These are phyloP conservation scores for Myathropa florea DNA, from an alignment of 2,888 invertebrate genomes.

Conservation along the genomic window DNA sequence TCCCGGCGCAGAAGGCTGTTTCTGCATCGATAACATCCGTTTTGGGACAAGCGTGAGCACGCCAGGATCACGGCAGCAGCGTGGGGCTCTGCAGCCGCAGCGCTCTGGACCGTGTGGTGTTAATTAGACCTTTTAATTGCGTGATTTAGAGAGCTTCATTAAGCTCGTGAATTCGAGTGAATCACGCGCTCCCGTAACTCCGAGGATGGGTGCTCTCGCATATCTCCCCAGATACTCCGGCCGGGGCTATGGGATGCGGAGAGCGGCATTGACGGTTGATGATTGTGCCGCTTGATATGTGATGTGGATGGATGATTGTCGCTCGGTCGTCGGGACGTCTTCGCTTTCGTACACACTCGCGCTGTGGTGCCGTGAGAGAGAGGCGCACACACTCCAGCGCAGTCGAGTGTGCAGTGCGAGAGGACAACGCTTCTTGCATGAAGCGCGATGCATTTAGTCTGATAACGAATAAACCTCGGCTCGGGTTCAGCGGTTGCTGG, in stretches of 20 bases:
- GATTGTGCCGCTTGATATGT: slow-evolving; percentile 69
- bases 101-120: slow-evolving; percentile 73
- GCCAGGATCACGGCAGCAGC: slow-evolving; percentile 72
- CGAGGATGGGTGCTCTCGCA: slow-evolving; percentile 38
- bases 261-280: slow-evolving; percentile 67
- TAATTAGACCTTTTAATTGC: slow-evolving; percentile 78
- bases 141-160: slow-evolving; percentile 82
- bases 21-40: slow-evolving; percentile 55
- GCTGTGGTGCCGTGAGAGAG: slow-evolving; percentile 1
- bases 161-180: slow-evolving; percentile 81
- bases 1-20: background rate
- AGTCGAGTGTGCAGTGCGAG: slow-evolving; percentile 17
- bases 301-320: slow-evolving; percentile 71
- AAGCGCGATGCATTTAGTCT: slow-evolving; percentile 59
- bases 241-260: slow-evolving; percentile 30
- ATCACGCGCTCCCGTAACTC: slow-evolving; percentile 78
- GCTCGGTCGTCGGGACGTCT: slow-evolving; percentile 34
- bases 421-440: slow-evolving; percentile 52
- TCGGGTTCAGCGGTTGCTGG: slow-evolving; percentile 46
- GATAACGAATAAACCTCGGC: slow-evolving; percentile 40
- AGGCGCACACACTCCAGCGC: slow-evolving; percentile 17
- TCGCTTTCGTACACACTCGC: background rate
- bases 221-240: no score
- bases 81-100: slow-evolving; percentile 36
- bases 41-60: slow-evolving; percentile 56